Base-by-base conservation (phyloP, 37 sponge, comb jelly and placozoan species). In the Haliclona indistincta region DNA sequence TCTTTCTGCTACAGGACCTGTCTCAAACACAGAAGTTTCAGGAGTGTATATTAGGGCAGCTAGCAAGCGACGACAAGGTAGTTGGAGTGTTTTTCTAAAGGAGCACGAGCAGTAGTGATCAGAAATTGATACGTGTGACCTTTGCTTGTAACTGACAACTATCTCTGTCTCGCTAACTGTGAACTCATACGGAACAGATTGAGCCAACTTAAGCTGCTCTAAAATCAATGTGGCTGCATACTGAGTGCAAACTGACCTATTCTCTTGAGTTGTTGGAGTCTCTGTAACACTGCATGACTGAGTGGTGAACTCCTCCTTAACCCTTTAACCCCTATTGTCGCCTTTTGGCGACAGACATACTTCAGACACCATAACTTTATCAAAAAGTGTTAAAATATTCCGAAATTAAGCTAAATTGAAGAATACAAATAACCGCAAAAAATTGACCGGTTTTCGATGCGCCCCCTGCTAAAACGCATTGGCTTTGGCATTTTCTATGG, bases 231-330 rank as follows among this genome's bases (percentile, higher is more conserved):
- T 29, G 11, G 58, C 19, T 20, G 38, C 33, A 54, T 72, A 72
- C 38, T 72, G 73, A 53, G 56, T 72, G 34, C 73, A 72, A 54
- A 33, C 37, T 72, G 56, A n/a, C 52, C 30, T 53, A 34, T 33
- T 34, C 5, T 65, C 41, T 35, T 30, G 5, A 38, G 11, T 38
- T 33, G 19, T 38, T 65, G 5, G 19, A 65, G 19, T 65, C 8
- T 17, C 67, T 6, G 6, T 36, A 17, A 6, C 35, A 38, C 7
- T 38, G 32, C 7, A 25, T 38, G 39, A 20, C 4, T 11, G 13
- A 35, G 39, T 38, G 15, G 41, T 65, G 19, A 65, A 65, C 32
- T 65, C 67, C 41, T 65, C 67, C 39, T 5, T 65, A 35, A 65
- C 17, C 13, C n/a, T n/a, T n/a, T n/a, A n/a, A n/a, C n/a, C n/a